These are phyloP conservation scores for Anodontia alba DNA, from an alignment of 2,888 invertebrate genomes.

Conservation along the genomic window DNA sequence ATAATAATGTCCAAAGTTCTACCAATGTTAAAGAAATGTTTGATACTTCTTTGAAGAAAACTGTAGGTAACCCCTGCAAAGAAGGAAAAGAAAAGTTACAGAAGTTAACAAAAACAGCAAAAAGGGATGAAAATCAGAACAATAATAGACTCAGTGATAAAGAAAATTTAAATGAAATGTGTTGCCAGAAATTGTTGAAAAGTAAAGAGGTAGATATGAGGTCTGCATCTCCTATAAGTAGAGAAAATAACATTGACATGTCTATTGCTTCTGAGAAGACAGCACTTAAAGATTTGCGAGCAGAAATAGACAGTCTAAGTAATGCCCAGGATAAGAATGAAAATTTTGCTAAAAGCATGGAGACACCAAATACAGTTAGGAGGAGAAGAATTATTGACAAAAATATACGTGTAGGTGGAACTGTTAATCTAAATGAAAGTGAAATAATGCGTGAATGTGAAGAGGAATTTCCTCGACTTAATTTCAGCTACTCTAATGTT, in stretches of 20 bases:
- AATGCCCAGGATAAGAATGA: slow-evolving; percentile 3
- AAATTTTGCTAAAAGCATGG: slow-evolving; percentile 21
- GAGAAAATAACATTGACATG: slow-evolving; percentile 17
- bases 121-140: slow-evolving; percentile 20
- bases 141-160: slow-evolving; percentile 31
- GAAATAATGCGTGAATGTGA: slow-evolving; percentile 51
- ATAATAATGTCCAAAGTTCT: not conserved
- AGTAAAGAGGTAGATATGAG: slow-evolving; percentile 40
- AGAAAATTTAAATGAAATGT: slow-evolving; percentile 39
- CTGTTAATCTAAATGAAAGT: slow-evolving; percentile 57
- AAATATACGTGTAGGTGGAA: slow-evolving; percentile 65
- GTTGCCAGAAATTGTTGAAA: slow-evolving; percentile 25
- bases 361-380: slow-evolving; percentile 62
- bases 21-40: slow-evolving; percentile 15
- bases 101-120: slow-evolving; percentile 27
- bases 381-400: slow-evolving; percentile 69
- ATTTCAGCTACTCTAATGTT: slow-evolving; percentile 73
- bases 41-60: slow-evolving; percentile 34
- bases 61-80: slow-evolving; percentile 11
- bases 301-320: not conserved
- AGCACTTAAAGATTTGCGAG: not conserved
- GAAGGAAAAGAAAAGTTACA: slow-evolving; percentile 40
- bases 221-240: slow-evolving; percentile 1
- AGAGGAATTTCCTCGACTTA: slow-evolving; percentile 57
- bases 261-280: not conserved